Base-by-base conservation (phyloP, 2,113 vertebrate genomes). In the Okapia johnstoni region DNA sequence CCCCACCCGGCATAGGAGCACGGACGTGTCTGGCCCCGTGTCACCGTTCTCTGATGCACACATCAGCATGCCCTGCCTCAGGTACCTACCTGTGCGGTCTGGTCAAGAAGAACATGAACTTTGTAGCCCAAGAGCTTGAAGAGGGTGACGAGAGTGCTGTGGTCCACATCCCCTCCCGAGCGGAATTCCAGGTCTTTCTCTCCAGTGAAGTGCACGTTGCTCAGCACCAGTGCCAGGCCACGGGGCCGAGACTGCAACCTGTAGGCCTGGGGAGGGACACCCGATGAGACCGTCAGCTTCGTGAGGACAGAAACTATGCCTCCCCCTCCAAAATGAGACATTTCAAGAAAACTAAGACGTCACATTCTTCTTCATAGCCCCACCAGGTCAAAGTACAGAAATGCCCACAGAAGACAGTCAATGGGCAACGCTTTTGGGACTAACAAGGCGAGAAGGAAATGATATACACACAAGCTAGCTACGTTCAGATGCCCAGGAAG, bases 141-240 rank as follows among this genome's bases (percentile, higher is more conserved):
- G 48, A 99, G 99, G 94, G 98, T 98, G 83, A 99, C 98, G 19
- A 99, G 98, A 17, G 99, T 98, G 93, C 98, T 98, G 14, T 99
- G 99, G 94, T 99, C 99, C 97, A 99, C 99, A 26, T 99, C 99
- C 1, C 99, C 99, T 7, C 99, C 99, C 6, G 99, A 98, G 6
- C 99, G 99, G 23, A 99, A 98, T 60, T 99, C 99, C 93, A 99
- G 98, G 36, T 99, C 99, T 26, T 99, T 98, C 84, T 99, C 97
- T 0, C 98, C 97, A 66, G 99, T 99, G 98, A 99, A 99, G 73
- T 73, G 98, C 96, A 99, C 98, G 0, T 99, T 99, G 97, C 99
- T 99, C 96, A 99, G 99, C 89, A 99, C 99, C 96, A 99, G 97
- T 1, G 99, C 99, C 55, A 99, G 98, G 70, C 99, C 99, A 19